Conservation (phyloP, 2,797 vertebrate species). For the Tenualosa thibaudeaui region DNA sequence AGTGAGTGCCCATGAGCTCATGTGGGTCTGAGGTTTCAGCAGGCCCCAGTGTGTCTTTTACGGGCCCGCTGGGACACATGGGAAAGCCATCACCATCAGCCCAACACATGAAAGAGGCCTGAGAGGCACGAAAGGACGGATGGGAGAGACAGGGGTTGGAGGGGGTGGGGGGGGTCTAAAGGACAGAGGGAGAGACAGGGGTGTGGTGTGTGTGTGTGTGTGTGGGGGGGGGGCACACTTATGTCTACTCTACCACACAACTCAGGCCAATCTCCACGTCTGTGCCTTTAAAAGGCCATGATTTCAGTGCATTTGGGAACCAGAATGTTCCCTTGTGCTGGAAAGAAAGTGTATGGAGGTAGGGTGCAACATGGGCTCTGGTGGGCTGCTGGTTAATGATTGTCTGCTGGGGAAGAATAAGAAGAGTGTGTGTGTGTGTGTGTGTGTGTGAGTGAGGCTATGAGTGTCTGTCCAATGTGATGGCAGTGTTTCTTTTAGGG, state of each 20-base stretch:
- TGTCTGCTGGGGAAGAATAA: background rate
- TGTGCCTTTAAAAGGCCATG: background rate
- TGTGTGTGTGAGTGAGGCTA: no score
- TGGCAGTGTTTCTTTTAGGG: no score
- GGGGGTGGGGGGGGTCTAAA: background rate
- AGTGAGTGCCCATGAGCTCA: constrained; percentile 13
- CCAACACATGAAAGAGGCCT: constrained; percentile 5
- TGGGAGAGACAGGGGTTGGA: background rate
- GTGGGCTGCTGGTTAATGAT: no score
- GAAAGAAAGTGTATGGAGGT: background rate
- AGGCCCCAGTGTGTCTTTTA: constrained; percentile 10
- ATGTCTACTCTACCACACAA: background rate
- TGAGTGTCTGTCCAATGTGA: no score
- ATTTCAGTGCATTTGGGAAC: background rate
- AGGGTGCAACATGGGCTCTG: no score
- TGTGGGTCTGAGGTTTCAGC: constrained; percentile 12
- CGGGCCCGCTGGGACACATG: background rate
- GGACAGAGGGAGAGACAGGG: background rate
- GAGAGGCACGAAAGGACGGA: background rate
- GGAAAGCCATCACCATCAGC: constrained; percentile 11
- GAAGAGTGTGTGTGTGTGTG: no score
- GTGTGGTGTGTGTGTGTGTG: no score
- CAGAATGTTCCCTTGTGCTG: no score
- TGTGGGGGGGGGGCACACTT: background rate
- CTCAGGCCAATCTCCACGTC: background rate